Base-by-base conservation (phyloP, 2,797 vertebrate species). In the Semaprochilodus insignis region DNA sequence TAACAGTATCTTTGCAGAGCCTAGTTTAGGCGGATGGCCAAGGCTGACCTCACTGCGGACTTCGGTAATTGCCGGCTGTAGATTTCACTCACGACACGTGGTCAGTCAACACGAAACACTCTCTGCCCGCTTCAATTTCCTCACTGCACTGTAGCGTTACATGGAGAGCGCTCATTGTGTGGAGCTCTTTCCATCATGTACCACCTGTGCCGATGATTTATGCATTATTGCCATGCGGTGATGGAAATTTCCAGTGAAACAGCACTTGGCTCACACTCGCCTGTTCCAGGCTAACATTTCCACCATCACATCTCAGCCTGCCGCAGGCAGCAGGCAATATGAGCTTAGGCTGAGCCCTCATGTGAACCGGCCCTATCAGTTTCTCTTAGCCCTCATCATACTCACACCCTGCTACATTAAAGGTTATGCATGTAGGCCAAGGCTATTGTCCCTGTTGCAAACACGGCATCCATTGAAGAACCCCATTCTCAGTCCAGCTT, bases 41-140 rank as follows among this genome's bases (percentile, higher is more conserved):
- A 62, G 81, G 69, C 83, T 5, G 86, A 90, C 90, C 89, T 88
- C 86, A 59, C 66, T 2, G 80, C 85, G 44, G 77, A 82, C 80
- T 83, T 34, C 81, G 60, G 88, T 91, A 92, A 91, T 91, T 90
- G 90, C 84, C 85, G 85, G 85, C 81, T 5, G 17, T 85, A 90
- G 88, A 90, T 88, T 83, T 87, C 78, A 81, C 82, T 78, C 85
- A 86, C 83, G 21, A 34, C 71, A 54, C 16, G 71, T 73, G 51
- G 51, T 31, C 70, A 73, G 70, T 31, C 25, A 55, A 31, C 51
- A 16, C 16, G 11, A 34, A 54, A 55, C 7, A 27, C 70, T 31
- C 54, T 55, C 70, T 73, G 10, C 71, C 21, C 23, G 0, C 15
- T 55, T 31, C 72, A 74, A 40, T 74, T 74, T 74, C 10, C 72